phyloP scores from a whole-genome alignment of 2,797 vertebrate species.

The Sebastes hopkinsi region DNA sequence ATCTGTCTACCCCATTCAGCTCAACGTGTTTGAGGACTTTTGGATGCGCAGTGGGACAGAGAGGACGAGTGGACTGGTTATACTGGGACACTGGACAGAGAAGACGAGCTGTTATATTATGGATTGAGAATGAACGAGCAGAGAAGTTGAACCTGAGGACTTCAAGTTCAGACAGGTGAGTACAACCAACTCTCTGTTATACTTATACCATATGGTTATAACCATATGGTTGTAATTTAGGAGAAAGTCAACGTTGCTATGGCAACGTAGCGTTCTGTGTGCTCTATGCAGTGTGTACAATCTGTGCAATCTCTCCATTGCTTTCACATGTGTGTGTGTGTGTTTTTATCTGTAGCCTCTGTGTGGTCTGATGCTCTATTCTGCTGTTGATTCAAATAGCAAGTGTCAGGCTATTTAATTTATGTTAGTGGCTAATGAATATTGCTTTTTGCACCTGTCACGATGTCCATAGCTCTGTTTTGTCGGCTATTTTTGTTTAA shows the following conservation, averaged over 20 bases:
- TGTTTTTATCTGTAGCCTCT: neutral
- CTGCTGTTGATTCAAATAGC: neutral
- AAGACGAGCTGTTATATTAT: no score
- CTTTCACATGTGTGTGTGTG: neutral
- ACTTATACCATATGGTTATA: no score
- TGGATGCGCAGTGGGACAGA: no score
- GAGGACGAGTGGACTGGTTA: neutral
- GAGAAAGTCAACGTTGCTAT: neutral
- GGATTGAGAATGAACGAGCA: neutral
- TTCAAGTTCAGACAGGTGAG: neutral
- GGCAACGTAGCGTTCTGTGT: neutral
- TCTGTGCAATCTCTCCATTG: neutral
- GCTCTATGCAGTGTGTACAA: neutral
- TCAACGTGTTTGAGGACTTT: no score
- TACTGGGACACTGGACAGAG: no score
- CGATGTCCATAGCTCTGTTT: neutral
- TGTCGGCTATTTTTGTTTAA: neutral
- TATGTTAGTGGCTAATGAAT: neutral
- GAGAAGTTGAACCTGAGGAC: neutral
- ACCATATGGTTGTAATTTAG: neutral
- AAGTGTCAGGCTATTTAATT: neutral
- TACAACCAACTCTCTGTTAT: neutral
- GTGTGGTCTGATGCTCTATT: neutral
- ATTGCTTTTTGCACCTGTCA: neutral
- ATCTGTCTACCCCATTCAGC: no score